These are phyloP conservation scores for Neuroscelio doddi DNA, from an alignment of 2,888 invertebrate species.

Conservation along the genomic window DNA sequence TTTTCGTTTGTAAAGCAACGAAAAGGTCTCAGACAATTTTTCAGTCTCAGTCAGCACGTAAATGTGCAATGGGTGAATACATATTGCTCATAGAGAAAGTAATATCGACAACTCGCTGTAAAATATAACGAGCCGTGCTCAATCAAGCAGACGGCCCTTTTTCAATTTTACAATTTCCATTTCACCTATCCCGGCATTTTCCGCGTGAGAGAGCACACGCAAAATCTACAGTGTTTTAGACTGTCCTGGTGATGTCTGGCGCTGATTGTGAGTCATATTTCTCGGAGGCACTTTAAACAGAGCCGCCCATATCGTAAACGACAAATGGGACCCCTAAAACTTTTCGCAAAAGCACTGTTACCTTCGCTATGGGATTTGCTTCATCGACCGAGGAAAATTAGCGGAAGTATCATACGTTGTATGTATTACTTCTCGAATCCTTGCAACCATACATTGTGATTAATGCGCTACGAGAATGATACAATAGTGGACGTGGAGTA, in stretches of 20 bases:
- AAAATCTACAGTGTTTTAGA: conserved; percentile 15
- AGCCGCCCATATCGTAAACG: conserved; percentile 10
- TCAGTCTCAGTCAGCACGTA: conserved; percentile 16
- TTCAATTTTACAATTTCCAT: conserved; percentile 32
- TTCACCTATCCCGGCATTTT: conserved; percentile 20
- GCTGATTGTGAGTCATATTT: conserved; percentile 37
- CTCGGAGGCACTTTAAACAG: conserved; percentile 7
- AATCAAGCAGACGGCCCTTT: conserved; percentile 32
- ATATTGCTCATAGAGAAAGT: conserved; percentile 18
- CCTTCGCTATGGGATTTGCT: conserved; percentile 11
- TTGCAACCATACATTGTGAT: conserved; percentile 28
- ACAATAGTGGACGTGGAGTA: conserved; percentile 29
- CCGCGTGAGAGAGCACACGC: conserved; percentile 26
- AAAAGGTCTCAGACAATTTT: conserved; percentile 15
- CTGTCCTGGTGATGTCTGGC: conserved; percentile 32
- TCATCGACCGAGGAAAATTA: conserved; percentile 9
- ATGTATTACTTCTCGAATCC: conserved; percentile 17
- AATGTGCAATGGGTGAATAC: conserved; percentile 3
- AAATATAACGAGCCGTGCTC: conserved; percentile 38
- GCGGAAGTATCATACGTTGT: conserved; percentile 8
- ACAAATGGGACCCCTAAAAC: conserved; percentile 3
- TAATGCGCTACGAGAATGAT: conserved; percentile 38
- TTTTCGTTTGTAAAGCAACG: background rate
- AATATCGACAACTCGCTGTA: conserved; percentile 21
- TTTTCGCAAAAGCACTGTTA: background rate